phyloP scores from a whole-genome alignment of 2,113 vertebrate genomes.

The Tachysurus fulvidraco region DNA sequence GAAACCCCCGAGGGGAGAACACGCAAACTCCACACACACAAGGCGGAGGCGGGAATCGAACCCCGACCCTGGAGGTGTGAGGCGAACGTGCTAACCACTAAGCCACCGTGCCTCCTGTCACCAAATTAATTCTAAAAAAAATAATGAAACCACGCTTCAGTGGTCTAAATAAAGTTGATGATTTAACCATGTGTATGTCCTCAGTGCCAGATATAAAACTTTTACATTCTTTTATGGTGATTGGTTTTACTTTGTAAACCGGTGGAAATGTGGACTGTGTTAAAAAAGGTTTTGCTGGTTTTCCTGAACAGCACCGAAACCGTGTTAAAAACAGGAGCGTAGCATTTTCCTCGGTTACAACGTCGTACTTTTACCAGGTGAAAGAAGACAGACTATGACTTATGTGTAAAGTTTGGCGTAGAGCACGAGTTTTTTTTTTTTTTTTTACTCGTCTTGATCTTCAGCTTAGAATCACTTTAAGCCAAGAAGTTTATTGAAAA shows the following conservation, averaged over 20 bases:
- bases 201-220: background rate
- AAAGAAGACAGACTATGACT: background rate
- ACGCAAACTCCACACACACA: too few species aligned
- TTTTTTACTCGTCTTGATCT: background rate
- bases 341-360: background rate
- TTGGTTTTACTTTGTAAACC: background rate
- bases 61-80: too few species aligned
- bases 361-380: background rate
- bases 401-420: background rate
- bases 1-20: too few species aligned
- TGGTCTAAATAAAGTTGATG: background rate
- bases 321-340: background rate
- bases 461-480: background rate
- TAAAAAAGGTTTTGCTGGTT: conserved; percentile 14
- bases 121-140: background rate
- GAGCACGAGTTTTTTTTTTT: conserved; percentile 40
- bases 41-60: too few species aligned
- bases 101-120: too few species aligned
- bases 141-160: background rate
- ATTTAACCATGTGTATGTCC: background rate
- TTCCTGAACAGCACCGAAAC: conserved; percentile 3
- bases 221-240: background rate
- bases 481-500: background rate
- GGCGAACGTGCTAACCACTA: too few species aligned
- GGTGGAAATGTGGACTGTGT: background rate